A percentile compares a stretch with the other conserved stretches of the same genome.
Conservation (phyloP, 30 jellyfish, hydroid and myxozoan species). For the Aurelia sp. region DNA sequence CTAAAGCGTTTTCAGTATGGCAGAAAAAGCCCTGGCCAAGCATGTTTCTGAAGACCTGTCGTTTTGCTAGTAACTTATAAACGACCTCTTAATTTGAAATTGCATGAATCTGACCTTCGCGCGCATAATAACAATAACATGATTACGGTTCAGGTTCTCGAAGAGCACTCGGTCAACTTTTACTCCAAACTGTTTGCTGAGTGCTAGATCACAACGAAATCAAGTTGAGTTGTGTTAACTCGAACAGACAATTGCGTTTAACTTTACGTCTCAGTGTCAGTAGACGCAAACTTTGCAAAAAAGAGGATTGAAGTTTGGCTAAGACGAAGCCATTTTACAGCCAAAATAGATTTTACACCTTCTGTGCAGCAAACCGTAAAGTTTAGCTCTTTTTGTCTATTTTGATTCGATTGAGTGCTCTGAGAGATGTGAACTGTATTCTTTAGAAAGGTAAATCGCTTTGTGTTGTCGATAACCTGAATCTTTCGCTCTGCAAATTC, state of each 20-base stretch:
- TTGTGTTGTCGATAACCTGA: too few species aligned
- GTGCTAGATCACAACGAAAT: not conserved
- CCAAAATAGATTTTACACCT: too few species aligned
- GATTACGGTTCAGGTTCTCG: constrained; percentile 12
- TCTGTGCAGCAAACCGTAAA: too few species aligned
- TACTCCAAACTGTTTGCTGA: not conserved
- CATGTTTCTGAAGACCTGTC: not conserved
- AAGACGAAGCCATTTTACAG: too few species aligned
- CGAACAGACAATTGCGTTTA: not conserved
- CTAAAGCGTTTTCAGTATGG: not conserved
- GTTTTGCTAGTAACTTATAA: constrained; percentile 1
- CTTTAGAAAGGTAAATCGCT: too few species aligned
- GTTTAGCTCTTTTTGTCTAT: too few species aligned
- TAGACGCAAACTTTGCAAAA: too few species aligned
- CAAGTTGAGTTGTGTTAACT: not conserved
- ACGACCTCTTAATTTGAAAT: constrained; percentile 12
- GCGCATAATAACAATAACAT: constrained; percentile 12
- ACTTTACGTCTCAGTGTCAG: not conserved
- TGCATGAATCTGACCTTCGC: constrained; percentile 34
- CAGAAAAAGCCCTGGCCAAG: not conserved
- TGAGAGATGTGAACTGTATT: too few species aligned
- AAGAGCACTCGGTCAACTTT: constrained; percentile 3
- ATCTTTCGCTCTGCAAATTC: too few species aligned
- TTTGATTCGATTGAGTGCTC: too few species aligned
- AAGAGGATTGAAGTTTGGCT: too few species aligned